Percentiles rank a stretch among this genome's conserved stretches.
Evolutionary conservation across 2,113 vertebrate genomes (phyloP).

Genomic region (Calyptommatus sinebrachiatus): DNA sequence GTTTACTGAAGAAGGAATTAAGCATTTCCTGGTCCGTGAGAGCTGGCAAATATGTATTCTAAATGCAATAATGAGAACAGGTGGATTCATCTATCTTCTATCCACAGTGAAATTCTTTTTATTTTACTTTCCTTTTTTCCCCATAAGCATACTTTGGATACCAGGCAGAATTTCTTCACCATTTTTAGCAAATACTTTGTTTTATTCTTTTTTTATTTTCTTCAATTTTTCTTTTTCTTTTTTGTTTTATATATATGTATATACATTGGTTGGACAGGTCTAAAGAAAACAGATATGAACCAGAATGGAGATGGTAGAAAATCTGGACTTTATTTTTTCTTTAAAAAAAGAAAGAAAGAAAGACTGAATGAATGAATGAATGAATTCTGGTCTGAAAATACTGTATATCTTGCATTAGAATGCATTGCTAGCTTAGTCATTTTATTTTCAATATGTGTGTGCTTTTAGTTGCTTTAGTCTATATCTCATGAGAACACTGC

Average conservation of each 20-base stretch:
- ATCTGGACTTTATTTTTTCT: slow-evolving; percentile 77
- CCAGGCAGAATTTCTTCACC: slow-evolving; percentile 78
- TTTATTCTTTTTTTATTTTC: slow-evolving; percentile 65
- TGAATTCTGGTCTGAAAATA: slow-evolving; percentile 82
- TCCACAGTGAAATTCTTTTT: slow-evolving; percentile 80
- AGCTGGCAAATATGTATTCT: slow-evolving; percentile 99
- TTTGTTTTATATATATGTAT: slow-evolving; percentile 32
- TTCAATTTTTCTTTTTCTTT: slow-evolving; percentile 36
- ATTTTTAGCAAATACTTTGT: slow-evolving; percentile 75
- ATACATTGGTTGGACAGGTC: slow-evolving; percentile 80
- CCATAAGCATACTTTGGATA: slow-evolving; percentile 64
- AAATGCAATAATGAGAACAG: slow-evolving; percentile 90
- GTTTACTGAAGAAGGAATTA: slow-evolving; percentile 80
- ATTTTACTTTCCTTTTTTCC: slow-evolving; percentile 59
- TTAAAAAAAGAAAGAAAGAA: slow-evolving; percentile 74
- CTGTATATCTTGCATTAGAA: slow-evolving; percentile 90
- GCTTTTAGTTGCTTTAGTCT: slow-evolving; percentile 87
- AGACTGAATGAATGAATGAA: slow-evolving; percentile 87
- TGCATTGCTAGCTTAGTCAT: slow-evolving; percentile 88
- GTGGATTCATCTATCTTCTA: slow-evolving; percentile 83
- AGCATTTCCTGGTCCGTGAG: slow-evolving; percentile 79
- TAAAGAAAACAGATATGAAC: slow-evolving; percentile 82
- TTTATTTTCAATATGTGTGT: slow-evolving; percentile 83
- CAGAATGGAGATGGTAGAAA: slow-evolving; percentile 80
- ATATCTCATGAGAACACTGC: slow-evolving; percentile 76